phyloP scores from a whole-genome alignment of 1,140 invertebrate species.

The Condylostylus longicornis region DNA sequence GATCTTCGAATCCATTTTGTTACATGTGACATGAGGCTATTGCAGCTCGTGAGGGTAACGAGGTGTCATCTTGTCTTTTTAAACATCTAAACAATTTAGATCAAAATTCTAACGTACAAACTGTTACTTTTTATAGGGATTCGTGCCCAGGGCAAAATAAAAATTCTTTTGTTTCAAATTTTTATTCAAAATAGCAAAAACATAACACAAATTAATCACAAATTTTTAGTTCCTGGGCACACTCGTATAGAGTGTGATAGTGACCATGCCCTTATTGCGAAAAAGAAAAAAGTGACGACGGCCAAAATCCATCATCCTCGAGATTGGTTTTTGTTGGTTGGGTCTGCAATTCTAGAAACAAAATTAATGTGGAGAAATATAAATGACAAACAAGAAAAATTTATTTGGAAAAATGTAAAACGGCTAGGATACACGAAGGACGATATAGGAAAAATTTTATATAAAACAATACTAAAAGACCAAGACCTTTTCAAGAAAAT shows the following conservation, averaged over 20 bases:
- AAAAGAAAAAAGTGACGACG: conserved; percentile 13
- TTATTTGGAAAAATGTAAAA: conserved; percentile 4
- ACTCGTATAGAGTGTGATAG: conserved; percentile 22
- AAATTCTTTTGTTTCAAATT: conserved; percentile 15
- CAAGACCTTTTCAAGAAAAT: conserved; percentile 1
- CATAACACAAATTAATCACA: conserved; percentile 16
- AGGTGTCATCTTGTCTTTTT: conserved; percentile 16
- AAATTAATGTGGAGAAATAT: conserved; percentile 3
- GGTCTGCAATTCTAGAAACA: conserved; percentile 1
- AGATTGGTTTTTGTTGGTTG: conserved; percentile 11
- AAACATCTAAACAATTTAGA: conserved; percentile 12
- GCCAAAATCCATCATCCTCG: conserved; percentile 11
- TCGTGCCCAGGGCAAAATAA: conserved; percentile 26
- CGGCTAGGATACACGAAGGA: conserved; percentile 2
- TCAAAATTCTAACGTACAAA: conserved; percentile 6
- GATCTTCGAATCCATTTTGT: conserved; percentile 11
- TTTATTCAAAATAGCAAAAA: conserved; percentile 8
- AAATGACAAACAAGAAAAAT: conserved; percentile 1
- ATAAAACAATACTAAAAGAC: conserved; percentile 1
- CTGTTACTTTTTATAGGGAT: conserved; percentile 23
- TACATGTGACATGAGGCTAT: conserved; percentile 28
- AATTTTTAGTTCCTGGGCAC: conserved; percentile 26
- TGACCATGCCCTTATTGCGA: conserved; percentile 21
- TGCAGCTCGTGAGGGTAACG: conserved; percentile 16
- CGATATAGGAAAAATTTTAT: conserved; percentile 1